phyloP scores from a whole-genome alignment of 1,140 invertebrate species.

The Diachasmimorpha longicaudata region DNA sequence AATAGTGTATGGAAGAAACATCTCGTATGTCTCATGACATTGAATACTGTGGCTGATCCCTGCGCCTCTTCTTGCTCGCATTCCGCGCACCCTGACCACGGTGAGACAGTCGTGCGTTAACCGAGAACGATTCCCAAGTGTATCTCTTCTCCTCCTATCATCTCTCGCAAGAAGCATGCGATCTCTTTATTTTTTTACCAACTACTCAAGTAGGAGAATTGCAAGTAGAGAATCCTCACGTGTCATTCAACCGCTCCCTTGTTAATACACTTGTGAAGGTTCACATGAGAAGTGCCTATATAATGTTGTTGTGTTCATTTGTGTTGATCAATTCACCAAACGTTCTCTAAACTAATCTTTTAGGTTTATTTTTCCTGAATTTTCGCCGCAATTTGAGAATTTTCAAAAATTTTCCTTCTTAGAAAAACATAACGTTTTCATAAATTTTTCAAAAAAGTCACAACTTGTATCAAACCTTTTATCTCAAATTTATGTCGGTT shows the following conservation, averaged over 20 bases:
- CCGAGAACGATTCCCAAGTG: background rate
- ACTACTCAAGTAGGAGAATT: background rate
- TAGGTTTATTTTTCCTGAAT: too few species aligned
- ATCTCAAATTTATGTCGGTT: too few species aligned
- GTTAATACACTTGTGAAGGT: background rate
- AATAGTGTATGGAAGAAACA: background rate
- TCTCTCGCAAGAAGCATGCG: background rate
- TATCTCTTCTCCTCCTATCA: background rate
- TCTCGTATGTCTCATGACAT: background rate
- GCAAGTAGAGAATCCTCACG: constrained; percentile 1
- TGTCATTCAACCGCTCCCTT: background rate
- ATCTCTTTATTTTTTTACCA: constrained; percentile 24
- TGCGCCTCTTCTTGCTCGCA: background rate
- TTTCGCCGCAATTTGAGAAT: too few species aligned
- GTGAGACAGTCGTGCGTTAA: constrained; percentile 1
- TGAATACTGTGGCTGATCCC: background rate
- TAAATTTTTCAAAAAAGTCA: too few species aligned
- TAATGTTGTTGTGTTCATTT: too few species aligned
- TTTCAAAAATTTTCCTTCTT: too few species aligned
- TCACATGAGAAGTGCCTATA: background rate
- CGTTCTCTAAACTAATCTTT: too few species aligned
- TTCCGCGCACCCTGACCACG: constrained; percentile 8
- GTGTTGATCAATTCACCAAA: too few species aligned
- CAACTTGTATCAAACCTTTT: too few species aligned
- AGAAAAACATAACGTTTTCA: too few species aligned